These are phyloP conservation scores for Phyllotreta cruciferae DNA, from an alignment of 2,888 invertebrate genomes.

Conservation along the genomic window DNA sequence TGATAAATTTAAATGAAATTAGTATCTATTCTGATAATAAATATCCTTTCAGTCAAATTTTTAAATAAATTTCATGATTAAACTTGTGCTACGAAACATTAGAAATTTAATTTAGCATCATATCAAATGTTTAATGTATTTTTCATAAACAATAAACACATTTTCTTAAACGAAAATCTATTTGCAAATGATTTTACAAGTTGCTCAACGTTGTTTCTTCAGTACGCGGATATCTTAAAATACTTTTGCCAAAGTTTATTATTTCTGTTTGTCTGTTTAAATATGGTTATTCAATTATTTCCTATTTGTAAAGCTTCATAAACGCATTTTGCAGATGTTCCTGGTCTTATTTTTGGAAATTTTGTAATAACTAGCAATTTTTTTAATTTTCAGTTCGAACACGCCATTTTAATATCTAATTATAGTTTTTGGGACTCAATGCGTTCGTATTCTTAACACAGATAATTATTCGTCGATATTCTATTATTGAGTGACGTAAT, in stretches of 20 bases:
- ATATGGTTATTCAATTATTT: slow-evolving; percentile 7
- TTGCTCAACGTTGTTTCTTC: background rate
- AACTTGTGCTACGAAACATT: too few species aligned
- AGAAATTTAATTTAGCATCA: too few species aligned
- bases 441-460: too few species aligned
- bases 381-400: slow-evolving; percentile 6
- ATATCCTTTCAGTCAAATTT: background rate
- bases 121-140: too few species aligned
- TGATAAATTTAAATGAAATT: slow-evolving; percentile 11
- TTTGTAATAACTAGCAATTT: slow-evolving; percentile 21
- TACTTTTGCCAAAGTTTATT: slow-evolving; percentile 1
- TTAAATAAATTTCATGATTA: background rate
- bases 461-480: too few species aligned
- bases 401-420: too few species aligned
- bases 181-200: too few species aligned
- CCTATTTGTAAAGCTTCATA: background rate
- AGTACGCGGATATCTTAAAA: slow-evolving; percentile 11
- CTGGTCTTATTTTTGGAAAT: slow-evolving; percentile 22
- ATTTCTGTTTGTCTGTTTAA: slow-evolving; percentile 2
- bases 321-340: slow-evolving; percentile 23
- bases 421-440: too few species aligned
- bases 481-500: too few species aligned
- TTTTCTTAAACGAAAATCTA: too few species aligned
- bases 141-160: too few species aligned
- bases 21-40: background rate